phyloP scores from a whole-genome alignment of 2,797 vertebrate genomes.

The Lerista edwardsae region DNA sequence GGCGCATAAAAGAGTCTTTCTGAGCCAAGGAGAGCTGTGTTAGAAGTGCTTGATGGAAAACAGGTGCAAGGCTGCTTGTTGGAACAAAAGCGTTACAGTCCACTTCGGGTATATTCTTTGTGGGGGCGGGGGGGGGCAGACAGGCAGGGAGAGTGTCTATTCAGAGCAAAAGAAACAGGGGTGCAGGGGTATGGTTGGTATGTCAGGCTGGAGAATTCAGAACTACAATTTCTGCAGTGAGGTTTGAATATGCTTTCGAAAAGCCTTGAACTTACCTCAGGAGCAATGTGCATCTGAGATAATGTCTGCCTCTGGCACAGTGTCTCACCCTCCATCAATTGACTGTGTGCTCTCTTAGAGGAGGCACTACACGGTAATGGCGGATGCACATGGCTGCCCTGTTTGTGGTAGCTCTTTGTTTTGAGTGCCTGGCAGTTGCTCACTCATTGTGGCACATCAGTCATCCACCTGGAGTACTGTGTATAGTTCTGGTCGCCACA shows the following conservation, averaged over 20 bases:
- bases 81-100: constrained; percentile 3
- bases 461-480: too few relatives aligned
- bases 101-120: background rate
- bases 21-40: constrained; percentile 1
- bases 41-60: constrained; percentile 26
- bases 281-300: background rate
- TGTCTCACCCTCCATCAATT: background rate
- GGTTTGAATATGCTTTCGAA: background rate
- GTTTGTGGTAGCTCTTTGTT: background rate
- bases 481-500: too few relatives aligned
- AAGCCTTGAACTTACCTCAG: background rate
- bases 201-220: background rate
- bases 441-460: background rate
- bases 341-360: background rate
- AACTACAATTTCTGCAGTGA: background rate
- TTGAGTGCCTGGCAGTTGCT: background rate
- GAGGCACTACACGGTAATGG: too few relatives aligned
- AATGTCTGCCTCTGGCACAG: background rate
- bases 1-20: constrained; percentile 3
- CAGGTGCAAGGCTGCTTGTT: background rate
- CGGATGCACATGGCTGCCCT: too few relatives aligned
- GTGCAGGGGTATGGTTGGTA: background rate
- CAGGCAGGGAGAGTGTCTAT: background rate
- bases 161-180: background rate
- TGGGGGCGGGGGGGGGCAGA: background rate